Percentiles rank a stretch among this genome's conserved stretches.
Conservation (phyloP, 2,888 invertebrate species). For the Parnassius smintheus region DNA sequence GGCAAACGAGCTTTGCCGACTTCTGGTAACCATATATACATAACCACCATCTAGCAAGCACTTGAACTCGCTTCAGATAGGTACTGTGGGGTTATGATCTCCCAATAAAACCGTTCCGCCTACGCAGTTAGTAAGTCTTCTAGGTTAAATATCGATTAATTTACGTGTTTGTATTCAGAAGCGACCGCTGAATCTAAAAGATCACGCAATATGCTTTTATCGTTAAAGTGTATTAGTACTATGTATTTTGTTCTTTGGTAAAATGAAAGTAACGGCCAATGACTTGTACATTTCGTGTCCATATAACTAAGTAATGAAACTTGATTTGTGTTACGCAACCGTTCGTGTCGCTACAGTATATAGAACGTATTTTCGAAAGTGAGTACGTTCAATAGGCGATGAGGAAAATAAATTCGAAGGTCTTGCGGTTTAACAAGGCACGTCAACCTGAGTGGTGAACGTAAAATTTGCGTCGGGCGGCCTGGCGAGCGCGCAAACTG, state of each 20-base stretch:
- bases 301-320: neutral
- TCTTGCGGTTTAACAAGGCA: constrained; percentile 42
- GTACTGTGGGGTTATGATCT: constrained; percentile 4
- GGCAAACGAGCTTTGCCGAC: constrained; percentile 78
- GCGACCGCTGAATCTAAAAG: neutral
- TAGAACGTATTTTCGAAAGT: constrained; percentile 20
- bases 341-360: constrained; percentile 15
- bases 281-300: constrained; percentile 12
- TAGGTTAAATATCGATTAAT: neutral
- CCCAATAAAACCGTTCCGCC: constrained; percentile 1
- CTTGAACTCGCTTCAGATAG: constrained; percentile 26
- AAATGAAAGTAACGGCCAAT: constrained; percentile 7
- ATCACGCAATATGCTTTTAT: constrained; percentile 9
- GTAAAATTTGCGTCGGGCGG: constrained; percentile 38
- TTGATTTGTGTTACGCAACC: constrained; percentile 10
- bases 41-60: constrained; percentile 38
- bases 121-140: neutral
- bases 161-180: neutral
- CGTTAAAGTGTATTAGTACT: neutral
- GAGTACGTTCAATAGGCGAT: constrained; percentile 16
- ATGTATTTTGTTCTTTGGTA: too few species aligned
- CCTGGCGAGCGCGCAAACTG: constrained; percentile 43
- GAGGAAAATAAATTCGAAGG: constrained; percentile 28
- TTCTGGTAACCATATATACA: constrained; percentile 55
- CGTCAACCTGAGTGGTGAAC: constrained; percentile 44